Evolutionary conservation across 2,888 invertebrate genomes (phyloP), one percentile per base, ranked within the genome.

Genomic region (Pimpla rufipes): DNA sequence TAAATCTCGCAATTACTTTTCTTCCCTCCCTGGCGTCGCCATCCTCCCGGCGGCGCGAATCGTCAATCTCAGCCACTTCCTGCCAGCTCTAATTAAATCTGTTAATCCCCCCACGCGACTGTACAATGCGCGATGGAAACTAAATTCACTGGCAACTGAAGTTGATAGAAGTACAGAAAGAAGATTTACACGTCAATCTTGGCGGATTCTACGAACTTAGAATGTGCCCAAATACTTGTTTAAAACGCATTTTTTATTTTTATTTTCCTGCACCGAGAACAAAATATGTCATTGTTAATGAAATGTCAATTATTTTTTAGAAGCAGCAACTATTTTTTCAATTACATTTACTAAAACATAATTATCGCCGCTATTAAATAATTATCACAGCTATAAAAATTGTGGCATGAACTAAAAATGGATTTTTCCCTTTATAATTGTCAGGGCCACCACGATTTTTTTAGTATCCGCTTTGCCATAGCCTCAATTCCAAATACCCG

Each of bases 1-100:
- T 37, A 57, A 68, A 62, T 40, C 37, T 77, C 57, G 59, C 57
- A 77, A 77, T 68, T 77, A 77, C 59, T 68, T 77, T 77, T 59
- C 52, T 45, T 47, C 37, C 23, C 37, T 37, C 8, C 35, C 37
- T 18, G 29, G 29, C 35, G 4, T 11, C 3, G n/a, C 40, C 29
- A n/a, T 23, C 13, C 37, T 21, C 21, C 21, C 8, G 55, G n/a
- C 8, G 55, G n/a, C 10, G 23, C 52, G 66, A 75, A 55, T 66
- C 37, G 59, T 70, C 50, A 40, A 70, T 62, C 23, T 50, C 35
- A 55, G 6, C 55, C 29, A 55, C 29, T 62, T 29, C 23, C 23
- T 37, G 8, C 37, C 13, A 29, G 62, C 18, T 35, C 29, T 42
- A 79, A 79, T 79, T 79, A 79, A 79, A 79, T 64, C 64, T 77